These are phyloP conservation scores for Trichogramma evanescens DNA, from an alignment of 2,888 invertebrate genomes.

Conservation along the genomic window DNA sequence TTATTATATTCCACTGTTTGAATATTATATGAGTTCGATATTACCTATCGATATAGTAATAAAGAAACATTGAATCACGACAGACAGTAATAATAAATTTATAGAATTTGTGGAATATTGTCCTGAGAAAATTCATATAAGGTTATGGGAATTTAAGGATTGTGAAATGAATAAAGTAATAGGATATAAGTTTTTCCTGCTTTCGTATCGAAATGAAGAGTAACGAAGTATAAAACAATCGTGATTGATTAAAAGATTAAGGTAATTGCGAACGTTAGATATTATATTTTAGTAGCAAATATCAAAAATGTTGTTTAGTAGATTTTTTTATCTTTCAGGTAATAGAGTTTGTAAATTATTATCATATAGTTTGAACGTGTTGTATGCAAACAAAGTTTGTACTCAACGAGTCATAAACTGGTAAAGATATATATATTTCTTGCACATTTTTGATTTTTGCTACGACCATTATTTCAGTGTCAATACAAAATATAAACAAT, in stretches of 20 bases:
- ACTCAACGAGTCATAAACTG: constrained; percentile 1
- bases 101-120: constrained; percentile 7
- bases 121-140: not conserved
- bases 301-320: constrained; percentile 22
- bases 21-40: not conserved
- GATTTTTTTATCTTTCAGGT: not conserved
- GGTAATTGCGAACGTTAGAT: constrained; percentile 27
- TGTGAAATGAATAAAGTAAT: constrained; percentile 2
- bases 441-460: constrained; percentile 31
- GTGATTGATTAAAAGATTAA: constrained; percentile 17
- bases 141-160: constrained; percentile 5
- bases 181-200: constrained; percentile 13
- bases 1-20: not conserved
- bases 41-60: constrained; percentile 12
- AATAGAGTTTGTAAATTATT: constrained; percentile 2
- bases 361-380: not conserved
- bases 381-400: too few species aligned
- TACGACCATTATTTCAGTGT: constrained; percentile 29
- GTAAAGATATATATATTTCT: not conserved
- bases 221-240: constrained; percentile 10
- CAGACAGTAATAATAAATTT: constrained; percentile 14
- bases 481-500: constrained; percentile 46
- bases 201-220: constrained; percentile 23
- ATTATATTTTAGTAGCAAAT: constrained; percentile 33
- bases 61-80: constrained; percentile 19